Evolutionary conservation across 2,888 invertebrate genomes (phyloP).

Genomic region (Muscina levida): DNA sequence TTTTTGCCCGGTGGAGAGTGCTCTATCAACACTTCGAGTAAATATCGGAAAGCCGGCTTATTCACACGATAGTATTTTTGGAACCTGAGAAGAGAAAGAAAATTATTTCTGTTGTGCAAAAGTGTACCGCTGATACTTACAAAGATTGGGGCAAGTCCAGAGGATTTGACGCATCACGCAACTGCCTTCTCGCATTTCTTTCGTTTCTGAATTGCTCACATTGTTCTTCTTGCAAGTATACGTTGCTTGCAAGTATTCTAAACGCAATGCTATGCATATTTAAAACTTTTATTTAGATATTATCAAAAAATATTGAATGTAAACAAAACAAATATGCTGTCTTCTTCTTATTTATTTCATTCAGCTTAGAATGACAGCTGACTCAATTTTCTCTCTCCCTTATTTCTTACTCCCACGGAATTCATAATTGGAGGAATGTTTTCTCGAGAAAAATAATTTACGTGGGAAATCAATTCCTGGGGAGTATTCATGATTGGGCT

Average conservation of each 20-base stretch:
- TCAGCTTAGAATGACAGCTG: too few species aligned
- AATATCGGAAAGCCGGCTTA: conserved; percentile 7
- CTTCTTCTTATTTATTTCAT: too few species aligned
- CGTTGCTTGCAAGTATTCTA: too few species aligned
- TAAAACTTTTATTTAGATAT: too few species aligned
- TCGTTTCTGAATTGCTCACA: not conserved
- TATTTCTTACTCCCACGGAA: conserved; percentile 11
- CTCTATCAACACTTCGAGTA: not conserved
- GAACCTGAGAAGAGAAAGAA: not conserved
- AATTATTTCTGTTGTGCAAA: not conserved
- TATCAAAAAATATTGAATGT: too few species aligned
- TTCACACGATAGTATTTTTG: conserved; percentile 10
- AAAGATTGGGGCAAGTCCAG: conserved; percentile 9
- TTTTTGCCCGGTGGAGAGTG: conserved; percentile 7
- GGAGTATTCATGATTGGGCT: conserved; percentile 24
- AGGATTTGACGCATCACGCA: conserved; percentile 2
- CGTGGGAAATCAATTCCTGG: conserved; percentile 8
- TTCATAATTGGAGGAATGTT: conserved; percentile 28
- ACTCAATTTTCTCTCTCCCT: not conserved
- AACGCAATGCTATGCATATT: too few species aligned
- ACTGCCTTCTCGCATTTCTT: not conserved
- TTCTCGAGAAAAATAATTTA: conserved; percentile 23
- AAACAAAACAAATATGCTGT: too few species aligned
- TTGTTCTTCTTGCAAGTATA: not conserved
- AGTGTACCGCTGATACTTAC: not conserved